phyloP scores from a whole-genome alignment of 2,113 vertebrate species.

The Aegotheles bennettii region DNA sequence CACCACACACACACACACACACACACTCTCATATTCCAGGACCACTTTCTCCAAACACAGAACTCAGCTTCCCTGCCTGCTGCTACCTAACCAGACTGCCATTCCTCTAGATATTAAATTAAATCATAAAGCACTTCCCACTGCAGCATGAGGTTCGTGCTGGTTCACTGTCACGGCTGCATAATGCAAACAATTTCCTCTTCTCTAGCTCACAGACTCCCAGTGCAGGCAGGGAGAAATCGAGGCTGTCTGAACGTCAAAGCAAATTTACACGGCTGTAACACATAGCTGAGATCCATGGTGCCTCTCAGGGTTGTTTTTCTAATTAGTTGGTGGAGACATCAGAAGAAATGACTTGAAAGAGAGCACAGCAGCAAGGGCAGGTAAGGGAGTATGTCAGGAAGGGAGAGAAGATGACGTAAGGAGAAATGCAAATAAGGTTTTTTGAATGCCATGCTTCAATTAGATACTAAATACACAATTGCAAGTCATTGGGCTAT shows the following conservation, averaged over 20 bases:
- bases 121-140: not conserved
- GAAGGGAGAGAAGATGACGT: not conserved
- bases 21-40: not conserved
- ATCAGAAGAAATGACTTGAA: constrained; percentile 54
- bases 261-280: not conserved
- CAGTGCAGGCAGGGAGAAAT: not conserved
- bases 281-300: not conserved
- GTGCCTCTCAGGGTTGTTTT: constrained; percentile 24
- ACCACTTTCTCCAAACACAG: not conserved
- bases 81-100: not conserved
- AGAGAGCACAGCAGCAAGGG: not conserved
- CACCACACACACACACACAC: not conserved
- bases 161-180: not conserved
- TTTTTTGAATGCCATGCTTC: not conserved
- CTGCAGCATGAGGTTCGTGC: not conserved
- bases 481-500: not conserved
- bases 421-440: constrained; percentile 13
- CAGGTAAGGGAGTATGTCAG: constrained; percentile 3
- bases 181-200: not conserved
- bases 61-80: not conserved
- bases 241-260: constrained; percentile 15
- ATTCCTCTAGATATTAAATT: not conserved
- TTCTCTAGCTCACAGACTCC: not conserved
- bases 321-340: constrained; percentile 42
- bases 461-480: not conserved